Evolutionary conservation across 2,888 invertebrate species (phyloP), one percentile per base, ranked within the genome.

Genomic region (Gastracanthus pulcherrimus): DNA sequence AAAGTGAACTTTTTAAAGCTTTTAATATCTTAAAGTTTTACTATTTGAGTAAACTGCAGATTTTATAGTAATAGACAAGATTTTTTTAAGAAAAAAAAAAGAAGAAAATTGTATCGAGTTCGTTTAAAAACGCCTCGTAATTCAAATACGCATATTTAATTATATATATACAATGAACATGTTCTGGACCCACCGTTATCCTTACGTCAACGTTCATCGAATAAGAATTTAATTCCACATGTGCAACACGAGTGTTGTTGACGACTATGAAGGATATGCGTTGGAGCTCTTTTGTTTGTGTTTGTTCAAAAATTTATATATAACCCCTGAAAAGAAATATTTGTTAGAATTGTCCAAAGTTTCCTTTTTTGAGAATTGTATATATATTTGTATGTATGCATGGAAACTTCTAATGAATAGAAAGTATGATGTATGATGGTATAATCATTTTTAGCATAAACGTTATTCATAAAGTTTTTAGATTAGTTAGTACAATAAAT

Each of bases 341-440:
- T 67, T 82, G 71, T 81, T 79, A 67, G 45, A 75, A 71, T 74
- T 60, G 38, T 58, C n/a, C 64, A 48, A 23, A 55, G 31, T 41
- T 76, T 78, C 41, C 48, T 48, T 76, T 81, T 71, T 76, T 75
- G 69, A 23, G 64, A n/a, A 62, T 48, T 82, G 69, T 78, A 82
- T 84, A 82, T 77, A 72, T 80, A 76, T 70, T 70, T 77, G 62
- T 76, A 80, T 77, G 80, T 75, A 82, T 80, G 71, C 72, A 82
- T 75, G 34, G 23, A 51, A 77, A n/a, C 34, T 74, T 74, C 69
- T 34, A 29, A 29, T 69, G 36, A 51, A 74, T 45, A 60, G 64
- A 64, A 77, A 75, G 66, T 71, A 64, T 74, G 23, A 41, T 41
- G 41, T 71, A 29, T 64, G 26, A 45, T 69, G 41, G 34, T 48